Conservation (phyloP, 2,113 vertebrate species). For the Hystrix cristata region DNA sequence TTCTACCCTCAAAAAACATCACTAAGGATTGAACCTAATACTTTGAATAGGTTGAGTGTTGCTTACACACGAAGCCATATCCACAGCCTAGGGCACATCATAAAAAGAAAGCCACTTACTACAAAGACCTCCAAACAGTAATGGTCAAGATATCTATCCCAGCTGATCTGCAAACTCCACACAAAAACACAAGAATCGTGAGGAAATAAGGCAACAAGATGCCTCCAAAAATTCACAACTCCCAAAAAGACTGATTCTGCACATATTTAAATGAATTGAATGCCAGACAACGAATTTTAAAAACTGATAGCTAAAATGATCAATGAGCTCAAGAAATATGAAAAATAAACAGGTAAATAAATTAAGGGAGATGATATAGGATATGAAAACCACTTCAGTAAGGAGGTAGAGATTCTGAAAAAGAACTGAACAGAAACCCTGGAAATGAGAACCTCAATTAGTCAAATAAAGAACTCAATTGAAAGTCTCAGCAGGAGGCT, state of each 20-base stretch:
- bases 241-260: background rate
- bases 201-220: background rate
- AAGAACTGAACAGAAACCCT: background rate
- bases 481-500: background rate
- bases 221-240: background rate
- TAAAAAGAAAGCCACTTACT: background rate
- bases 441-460: background rate
- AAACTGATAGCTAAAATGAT: background rate
- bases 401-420: background rate
- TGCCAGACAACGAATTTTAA: background rate
- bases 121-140: background rate
- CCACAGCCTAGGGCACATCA: background rate
- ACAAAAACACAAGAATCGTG: background rate
- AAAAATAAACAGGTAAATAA: background rate
- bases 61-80: background rate
- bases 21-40: background rate
- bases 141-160: background rate
- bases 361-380: background rate
- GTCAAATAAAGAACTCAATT: background rate
- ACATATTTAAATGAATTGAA: background rate
- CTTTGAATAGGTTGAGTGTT: background rate
- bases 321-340: background rate
- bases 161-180: background rate
- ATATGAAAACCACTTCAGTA: background rate
- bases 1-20: background rate